These are phyloP conservation scores for Ormyrus pomaceus DNA, from an alignment of 2,888 invertebrate species.

Conservation along the genomic window DNA sequence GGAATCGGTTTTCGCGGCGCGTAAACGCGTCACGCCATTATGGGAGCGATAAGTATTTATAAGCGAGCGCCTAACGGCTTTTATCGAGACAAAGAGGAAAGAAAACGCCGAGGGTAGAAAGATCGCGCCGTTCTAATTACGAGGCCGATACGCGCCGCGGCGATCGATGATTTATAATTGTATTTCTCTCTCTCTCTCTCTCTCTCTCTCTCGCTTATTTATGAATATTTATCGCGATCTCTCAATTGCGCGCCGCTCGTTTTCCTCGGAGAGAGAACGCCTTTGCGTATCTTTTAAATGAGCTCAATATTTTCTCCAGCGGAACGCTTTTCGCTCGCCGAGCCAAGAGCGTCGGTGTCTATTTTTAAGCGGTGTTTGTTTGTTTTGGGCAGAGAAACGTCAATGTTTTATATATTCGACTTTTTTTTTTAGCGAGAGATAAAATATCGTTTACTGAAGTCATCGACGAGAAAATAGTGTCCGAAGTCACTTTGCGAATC, in stretches of 20 bases:
- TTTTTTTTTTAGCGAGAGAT: slow-evolving; percentile 7
- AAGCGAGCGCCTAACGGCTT: slow-evolving; percentile 13
- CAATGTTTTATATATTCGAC: slow-evolving; percentile 3
- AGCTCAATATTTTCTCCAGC: slow-evolving; percentile 41
- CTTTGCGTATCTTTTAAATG: slow-evolving; percentile 17
- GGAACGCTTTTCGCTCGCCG: neutral
- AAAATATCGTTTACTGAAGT: slow-evolving; percentile 15
- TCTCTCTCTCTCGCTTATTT: slow-evolving; percentile 44
- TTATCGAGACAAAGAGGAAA: slow-evolving; percentile 47
- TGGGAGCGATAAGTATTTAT: slow-evolving; percentile 49
- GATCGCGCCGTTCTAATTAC: slow-evolving; percentile 64
- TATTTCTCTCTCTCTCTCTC: slow-evolving; percentile 40
- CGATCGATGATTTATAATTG: slow-evolving; percentile 55
- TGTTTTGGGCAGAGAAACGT: neutral
- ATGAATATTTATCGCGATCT: slow-evolving; percentile 54
- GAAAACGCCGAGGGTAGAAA: slow-evolving; percentile 49
- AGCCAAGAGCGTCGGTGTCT: neutral
- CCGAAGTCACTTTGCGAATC: too few species aligned
- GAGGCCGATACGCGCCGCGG: slow-evolving; percentile 23
- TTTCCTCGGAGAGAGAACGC: slow-evolving; percentile 12
- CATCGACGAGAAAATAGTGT: neutral
- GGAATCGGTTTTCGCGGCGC: slow-evolving; percentile 18
- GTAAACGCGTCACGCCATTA: slow-evolving; percentile 25
- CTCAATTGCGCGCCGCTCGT: slow-evolving; percentile 31
- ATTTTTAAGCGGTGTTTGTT: slow-evolving; percentile 38